Base-by-base conservation (phyloP, 1,140 invertebrate species). In the Macrobrachium rosenbergii region DNA sequence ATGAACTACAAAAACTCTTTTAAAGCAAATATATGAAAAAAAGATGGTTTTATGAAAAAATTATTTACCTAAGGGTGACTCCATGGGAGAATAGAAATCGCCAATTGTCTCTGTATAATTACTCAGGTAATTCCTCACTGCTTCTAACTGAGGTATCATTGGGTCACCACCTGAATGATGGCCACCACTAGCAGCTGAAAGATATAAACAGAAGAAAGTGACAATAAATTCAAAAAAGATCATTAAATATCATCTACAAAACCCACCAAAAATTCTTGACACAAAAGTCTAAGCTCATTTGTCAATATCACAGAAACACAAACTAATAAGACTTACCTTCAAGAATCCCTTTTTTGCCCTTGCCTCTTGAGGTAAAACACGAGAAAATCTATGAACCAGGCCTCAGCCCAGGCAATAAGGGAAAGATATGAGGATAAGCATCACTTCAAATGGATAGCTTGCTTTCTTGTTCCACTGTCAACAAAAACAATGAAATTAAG, bases 361-460 rank as follows among this genome's bases (percentile, higher is more conserved):
- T 17, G 93, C 91, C 91, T 97, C 96, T 90, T 96, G 95, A 0
- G 96, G 96, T 89, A 97, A 93, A 17, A 97, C 96, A 90, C 95
- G 94, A 92, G 94, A 92, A 96, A 96, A 92, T 97, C 96, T 81
- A 97, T 93, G 91, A 97, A 96, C 96, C 96, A 97, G 19, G 95
- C 95, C 92, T 97, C 96, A 10, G 95, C 94, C 96, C 96, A 97
- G n/a, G 95, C 93, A 52, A 97, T 90, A 5, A 96, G 94, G 94
- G 92, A 97, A 97, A 12, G 96, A 96, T 0, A 94, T 93, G 79
- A 97, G 92, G 37, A 97, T 94, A 3, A 97, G 92, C 84, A 97
- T 94, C 67, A 97, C 96, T 92, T 96, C 94, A 91, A 96, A 96
- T 76, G 96, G 95, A 81, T 95, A 95, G 91, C 96, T 95, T 6